Conservation (phyloP, 2,888 invertebrate genomes). For the Mesorhabditis belari region DNA sequence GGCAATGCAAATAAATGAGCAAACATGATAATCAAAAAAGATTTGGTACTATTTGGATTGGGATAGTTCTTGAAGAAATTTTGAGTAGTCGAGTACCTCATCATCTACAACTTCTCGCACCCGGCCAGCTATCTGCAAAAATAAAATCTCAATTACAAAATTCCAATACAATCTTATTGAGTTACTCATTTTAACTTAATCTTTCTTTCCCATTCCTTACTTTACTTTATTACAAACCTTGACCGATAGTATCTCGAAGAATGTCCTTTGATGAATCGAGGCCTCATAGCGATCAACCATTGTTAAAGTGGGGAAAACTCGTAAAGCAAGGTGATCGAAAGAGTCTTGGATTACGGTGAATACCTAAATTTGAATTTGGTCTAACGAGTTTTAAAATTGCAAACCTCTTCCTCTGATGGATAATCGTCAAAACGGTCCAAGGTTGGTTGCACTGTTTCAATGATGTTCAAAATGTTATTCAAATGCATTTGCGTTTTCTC, state of each 20-base stretch:
- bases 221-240: not conserved
- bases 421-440: not conserved
- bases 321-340: not conserved
- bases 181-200: no score
- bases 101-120: not conserved
- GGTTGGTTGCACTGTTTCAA: not conserved
- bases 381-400: no score
- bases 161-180: no score
- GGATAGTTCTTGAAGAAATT: not conserved
- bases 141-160: no score
- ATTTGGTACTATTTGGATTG: no score
- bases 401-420: not conserved
- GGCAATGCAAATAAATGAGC: no score
- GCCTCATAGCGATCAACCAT: not conserved
- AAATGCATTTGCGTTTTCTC: not conserved
- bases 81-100: not conserved
- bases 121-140: not conserved
- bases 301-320: not conserved
- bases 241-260: not conserved
- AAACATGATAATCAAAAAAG: no score
- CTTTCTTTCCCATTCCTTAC: no score
- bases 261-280: not conserved
- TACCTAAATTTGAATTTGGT: no score
- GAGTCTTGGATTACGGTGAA: not conserved
- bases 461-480: not conserved